phyloP scores from a whole-genome alignment of 2,113 vertebrate species.

The Rostratula benghalensis region DNA sequence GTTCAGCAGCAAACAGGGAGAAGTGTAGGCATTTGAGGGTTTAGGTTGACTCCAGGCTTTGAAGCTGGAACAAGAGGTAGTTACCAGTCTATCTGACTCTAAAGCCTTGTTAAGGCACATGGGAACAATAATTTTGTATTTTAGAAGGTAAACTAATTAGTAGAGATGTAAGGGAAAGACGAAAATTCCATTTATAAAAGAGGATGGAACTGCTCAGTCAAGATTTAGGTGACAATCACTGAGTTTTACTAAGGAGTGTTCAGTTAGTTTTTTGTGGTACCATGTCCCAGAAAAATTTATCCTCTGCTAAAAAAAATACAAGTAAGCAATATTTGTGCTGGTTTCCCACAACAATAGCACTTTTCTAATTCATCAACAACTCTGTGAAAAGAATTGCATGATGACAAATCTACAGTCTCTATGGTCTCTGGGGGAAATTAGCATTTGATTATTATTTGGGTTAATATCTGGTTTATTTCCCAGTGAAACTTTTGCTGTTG shows the following conservation, averaged over 20 bases:
- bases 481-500: not conserved
- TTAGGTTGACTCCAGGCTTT: not conserved
- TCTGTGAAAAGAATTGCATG: not conserved
- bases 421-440: not conserved
- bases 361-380: not conserved
- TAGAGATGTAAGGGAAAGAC: not conserved
- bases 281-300: not conserved
- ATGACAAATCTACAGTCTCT: not conserved
- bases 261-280: not conserved
- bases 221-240: not conserved
- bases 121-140: not conserved
- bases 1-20: not conserved
- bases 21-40: not conserved
- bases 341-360: not conserved
- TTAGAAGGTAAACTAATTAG: not conserved
- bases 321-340: not conserved
- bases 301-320: not conserved
- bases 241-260: not conserved
- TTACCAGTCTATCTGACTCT: not conserved
- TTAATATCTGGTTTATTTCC: not conserved
- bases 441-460: not conserved
- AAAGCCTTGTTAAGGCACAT: not conserved
- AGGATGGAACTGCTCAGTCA: not conserved
- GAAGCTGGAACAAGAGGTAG: not conserved
- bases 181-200: not conserved